A percentile compares a stretch with the other conserved stretches of the same genome.
Conservation (phyloP, 1,140 invertebrate species). For the Drosophila ogumai region DNA sequence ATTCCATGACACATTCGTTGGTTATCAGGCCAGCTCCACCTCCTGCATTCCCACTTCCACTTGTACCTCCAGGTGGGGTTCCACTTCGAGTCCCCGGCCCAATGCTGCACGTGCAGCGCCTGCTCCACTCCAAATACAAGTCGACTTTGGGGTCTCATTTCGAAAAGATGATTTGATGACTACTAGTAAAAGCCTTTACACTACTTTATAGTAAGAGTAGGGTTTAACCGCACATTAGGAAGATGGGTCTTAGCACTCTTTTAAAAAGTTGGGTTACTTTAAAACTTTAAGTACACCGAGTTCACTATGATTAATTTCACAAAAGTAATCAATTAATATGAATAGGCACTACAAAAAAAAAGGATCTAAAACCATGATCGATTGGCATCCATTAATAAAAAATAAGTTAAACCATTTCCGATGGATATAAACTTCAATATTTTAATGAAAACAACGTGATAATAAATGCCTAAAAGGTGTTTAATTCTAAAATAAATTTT, state of each 20-base stretch:
- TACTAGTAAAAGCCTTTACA: background rate
- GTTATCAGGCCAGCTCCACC: constrained; percentile 48
- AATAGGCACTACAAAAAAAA: constrained; percentile 1
- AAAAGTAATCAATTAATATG: background rate
- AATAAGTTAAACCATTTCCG: background rate
- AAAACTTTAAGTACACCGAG: background rate
- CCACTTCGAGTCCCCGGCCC: background rate
- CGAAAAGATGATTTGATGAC: background rate
- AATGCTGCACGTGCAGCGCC: constrained; percentile 19
- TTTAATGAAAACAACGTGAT: background rate
- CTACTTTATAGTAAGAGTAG: background rate
- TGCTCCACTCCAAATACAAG: background rate
- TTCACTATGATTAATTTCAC: no score
- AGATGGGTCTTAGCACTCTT: background rate
- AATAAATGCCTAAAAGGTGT: background rate
- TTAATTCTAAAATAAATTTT: background rate
- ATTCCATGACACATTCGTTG: constrained; percentile 73
- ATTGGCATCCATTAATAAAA: background rate
- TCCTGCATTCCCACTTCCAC: background rate
- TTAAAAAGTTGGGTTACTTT: background rate
- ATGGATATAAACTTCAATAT: background rate
- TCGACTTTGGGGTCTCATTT: background rate
- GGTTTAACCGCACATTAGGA: background rate
- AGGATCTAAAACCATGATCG: background rate
- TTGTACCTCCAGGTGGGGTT: background rate